Conservation (phyloP, 2,113 vertebrate genomes). For the Echinops telfairi region DNA sequence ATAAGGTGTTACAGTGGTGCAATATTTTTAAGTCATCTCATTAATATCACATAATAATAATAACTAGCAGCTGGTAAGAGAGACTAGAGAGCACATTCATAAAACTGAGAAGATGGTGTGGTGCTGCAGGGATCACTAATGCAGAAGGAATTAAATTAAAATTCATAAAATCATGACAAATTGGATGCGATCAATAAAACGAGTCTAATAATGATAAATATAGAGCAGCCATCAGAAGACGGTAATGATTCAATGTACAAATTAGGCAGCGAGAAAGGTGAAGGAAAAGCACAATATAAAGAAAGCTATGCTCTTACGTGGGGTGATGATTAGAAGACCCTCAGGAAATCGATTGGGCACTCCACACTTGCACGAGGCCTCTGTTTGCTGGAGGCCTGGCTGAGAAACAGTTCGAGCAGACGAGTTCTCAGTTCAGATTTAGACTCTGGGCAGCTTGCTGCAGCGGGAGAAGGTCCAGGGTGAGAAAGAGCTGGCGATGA, state of each 20-base stretch:
- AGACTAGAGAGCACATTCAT: conserved; percentile 59
- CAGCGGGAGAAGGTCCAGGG: background rate
- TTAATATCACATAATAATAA: conserved; percentile 71
- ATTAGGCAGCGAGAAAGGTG: conserved; percentile 48
- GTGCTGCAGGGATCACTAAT: conserved; percentile 59
- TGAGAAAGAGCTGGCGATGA: background rate
- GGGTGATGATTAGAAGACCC: conserved; percentile 27
- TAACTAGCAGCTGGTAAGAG: conserved; percentile 37
- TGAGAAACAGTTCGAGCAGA: background rate
- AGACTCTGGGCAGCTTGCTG: background rate
- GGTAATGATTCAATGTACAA: conserved; percentile 47
- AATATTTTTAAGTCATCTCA: conserved; percentile 72
- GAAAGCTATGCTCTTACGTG: conserved; percentile 19
- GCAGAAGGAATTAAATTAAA: conserved; percentile 66
- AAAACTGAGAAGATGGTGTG: conserved; percentile 52
- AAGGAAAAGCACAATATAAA: conserved; percentile 38
- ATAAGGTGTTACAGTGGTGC: background rate
- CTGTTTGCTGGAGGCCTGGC: background rate
- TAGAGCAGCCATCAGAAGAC: conserved; percentile 51
- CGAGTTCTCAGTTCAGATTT: background rate
- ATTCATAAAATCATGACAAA: conserved; percentile 67
- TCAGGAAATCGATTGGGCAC: background rate
- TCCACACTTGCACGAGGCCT: background rate
- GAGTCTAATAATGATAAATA: conserved; percentile 72
- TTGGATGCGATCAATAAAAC: conserved; percentile 62